phyloP scores from a whole-genome alignment of 2,797 vertebrate species.

The Melanotaenia maccullochi region DNA sequence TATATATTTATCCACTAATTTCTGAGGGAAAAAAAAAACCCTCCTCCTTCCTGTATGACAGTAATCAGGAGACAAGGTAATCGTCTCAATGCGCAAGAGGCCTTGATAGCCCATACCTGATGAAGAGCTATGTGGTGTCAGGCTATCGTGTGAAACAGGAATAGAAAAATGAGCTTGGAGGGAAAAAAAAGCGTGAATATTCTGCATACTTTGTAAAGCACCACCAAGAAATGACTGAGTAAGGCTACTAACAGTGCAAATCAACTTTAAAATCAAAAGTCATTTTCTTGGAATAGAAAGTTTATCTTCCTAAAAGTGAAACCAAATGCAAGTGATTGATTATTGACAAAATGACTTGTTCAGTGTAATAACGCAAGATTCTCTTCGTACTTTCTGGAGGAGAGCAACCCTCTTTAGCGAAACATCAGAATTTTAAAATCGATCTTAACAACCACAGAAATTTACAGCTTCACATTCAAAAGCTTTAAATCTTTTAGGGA shows the following conservation, averaged over 20 bases:
- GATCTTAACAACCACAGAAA: not conserved
- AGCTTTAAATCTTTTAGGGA: not conserved
- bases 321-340: constrained; percentile 7
- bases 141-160: constrained; percentile 61
- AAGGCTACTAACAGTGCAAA: constrained; percentile 41
- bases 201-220: constrained; percentile 42
- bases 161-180: constrained; percentile 28
- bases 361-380: not conserved
- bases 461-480: not conserved
- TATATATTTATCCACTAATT: constrained; percentile 99
- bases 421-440: not conserved
- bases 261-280: constrained; percentile 30
- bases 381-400: not conserved
- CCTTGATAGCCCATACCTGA: constrained; percentile 92
- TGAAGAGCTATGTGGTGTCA: constrained; percentile 96
- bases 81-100: constrained; percentile 88
- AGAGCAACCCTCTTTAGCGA: no score
- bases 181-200: not conserved
- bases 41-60: constrained; percentile 92
- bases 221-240: constrained; percentile 35
- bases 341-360: constrained; percentile 7
- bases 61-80: constrained; percentile 98
- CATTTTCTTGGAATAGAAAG: constrained; percentile 13
- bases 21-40: constrained; percentile 86
- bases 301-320: constrained; percentile 14